phyloP scores from a whole-genome alignment of 2,113 vertebrate species.

The Rynchops niger region DNA sequence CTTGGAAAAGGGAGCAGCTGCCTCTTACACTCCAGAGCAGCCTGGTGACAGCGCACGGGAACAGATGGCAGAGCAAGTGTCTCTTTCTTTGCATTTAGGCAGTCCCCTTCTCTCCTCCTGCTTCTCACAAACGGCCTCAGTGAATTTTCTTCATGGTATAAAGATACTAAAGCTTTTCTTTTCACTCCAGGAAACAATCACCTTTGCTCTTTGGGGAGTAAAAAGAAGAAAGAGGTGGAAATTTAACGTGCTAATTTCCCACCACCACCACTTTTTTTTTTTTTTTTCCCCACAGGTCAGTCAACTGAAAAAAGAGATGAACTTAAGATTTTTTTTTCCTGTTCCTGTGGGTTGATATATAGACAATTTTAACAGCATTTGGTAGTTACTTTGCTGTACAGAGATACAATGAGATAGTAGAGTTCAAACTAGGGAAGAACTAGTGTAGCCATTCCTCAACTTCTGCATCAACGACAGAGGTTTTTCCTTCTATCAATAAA shows the following conservation, averaged over 20 bases:
- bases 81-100: conserved; percentile 32
- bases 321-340: not conserved
- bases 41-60: conserved; percentile 16
- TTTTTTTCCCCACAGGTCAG: not conserved
- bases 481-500: not conserved
- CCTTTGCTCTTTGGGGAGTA: not conserved
- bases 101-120: conserved; percentile 5
- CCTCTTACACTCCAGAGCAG: conserved; percentile 14
- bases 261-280: too few species aligned
- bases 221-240: not conserved
- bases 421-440: not conserved
- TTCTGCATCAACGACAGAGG: not conserved
- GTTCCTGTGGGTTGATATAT: not conserved
- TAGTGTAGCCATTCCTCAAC: not conserved
- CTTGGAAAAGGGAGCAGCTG: conserved; percentile 51
- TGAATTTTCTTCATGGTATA: conserved; percentile 5
- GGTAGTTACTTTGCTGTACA: not conserved
- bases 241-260: not conserved
- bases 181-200: not conserved
- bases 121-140: not conserved
- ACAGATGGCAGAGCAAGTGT: conserved; percentile 61
- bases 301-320: not conserved
- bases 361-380: not conserved
- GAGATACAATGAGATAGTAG: not conserved
- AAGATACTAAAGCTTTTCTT: conserved; percentile 7